Conservation (phyloP, 2,113 vertebrate species). For the Crotalus horridus region DNA sequence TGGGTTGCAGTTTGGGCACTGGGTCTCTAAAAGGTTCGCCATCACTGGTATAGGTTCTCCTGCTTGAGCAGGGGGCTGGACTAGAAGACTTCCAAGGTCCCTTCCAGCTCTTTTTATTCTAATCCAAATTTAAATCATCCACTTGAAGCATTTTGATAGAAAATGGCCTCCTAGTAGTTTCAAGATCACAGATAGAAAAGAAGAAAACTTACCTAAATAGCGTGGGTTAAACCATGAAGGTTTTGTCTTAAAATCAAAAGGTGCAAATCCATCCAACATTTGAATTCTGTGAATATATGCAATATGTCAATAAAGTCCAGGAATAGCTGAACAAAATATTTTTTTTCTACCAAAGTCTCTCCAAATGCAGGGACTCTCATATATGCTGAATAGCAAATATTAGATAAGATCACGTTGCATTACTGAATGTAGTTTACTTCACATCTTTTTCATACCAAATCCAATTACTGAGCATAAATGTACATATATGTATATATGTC, state of each 20-base stretch:
- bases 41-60: too few species aligned
- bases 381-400: background rate
- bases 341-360: background rate
- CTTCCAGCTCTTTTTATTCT: too few species aligned
- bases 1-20: too few species aligned
- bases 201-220: constrained; percentile 74
- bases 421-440: background rate
- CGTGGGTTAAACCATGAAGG: constrained; percentile 76
- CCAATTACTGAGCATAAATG: background rate
- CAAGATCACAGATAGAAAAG: background rate
- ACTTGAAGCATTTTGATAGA: background rate
- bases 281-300: constrained; percentile 66
- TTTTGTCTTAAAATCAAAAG: constrained; percentile 84
- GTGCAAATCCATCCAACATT: constrained; percentile 77
- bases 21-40: too few species aligned
- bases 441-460: rapidly evolving
- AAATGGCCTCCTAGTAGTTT: background rate
- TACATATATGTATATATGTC: background rate
- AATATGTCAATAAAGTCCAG: background rate
- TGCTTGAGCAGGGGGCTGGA: too few species aligned
- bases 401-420: background rate
- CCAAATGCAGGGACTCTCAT: background rate
- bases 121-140: background rate
- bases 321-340: background rate
- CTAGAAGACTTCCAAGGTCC: too few species aligned